Conservation (phyloP, 2,797 vertebrate genomes). For the Melanotaenia nigrans region DNA sequence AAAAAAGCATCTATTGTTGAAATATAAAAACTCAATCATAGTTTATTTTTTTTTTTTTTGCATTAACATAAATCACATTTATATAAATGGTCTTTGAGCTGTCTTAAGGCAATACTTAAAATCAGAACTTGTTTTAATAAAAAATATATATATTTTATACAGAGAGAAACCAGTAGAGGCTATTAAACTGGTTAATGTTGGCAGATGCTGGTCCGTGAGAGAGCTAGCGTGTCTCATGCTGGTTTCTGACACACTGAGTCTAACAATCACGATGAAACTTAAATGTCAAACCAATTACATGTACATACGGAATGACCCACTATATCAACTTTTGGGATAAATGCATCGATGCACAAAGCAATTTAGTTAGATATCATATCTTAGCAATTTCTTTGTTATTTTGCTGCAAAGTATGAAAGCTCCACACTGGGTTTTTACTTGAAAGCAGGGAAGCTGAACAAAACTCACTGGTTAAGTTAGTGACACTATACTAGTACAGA, state of each 20-base stretch:
- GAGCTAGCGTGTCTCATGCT: not conserved
- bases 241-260: not conserved
- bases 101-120: not conserved
- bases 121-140: not conserved
- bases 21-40: too few species aligned
- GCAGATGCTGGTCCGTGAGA: too few species aligned
- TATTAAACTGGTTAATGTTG: not conserved
- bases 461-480: too few species aligned
- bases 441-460: too few species aligned
- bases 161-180: not conserved
- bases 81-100: not conserved
- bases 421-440: not conserved
- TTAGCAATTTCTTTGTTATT: too few species aligned
- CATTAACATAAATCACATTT: too few species aligned
- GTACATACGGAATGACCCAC: not conserved
- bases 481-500: too few species aligned
- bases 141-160: not conserved
- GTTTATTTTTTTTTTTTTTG: too few species aligned
- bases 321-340: not conserved
- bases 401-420: not conserved
- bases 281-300: not conserved
- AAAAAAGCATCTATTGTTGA: too few species aligned
- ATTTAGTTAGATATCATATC: not conserved
- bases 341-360: not conserved
- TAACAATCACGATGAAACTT: not conserved